phyloP scores from a whole-genome alignment of 2,888 invertebrate genomes.

The Drosophila prostipennis region DNA sequence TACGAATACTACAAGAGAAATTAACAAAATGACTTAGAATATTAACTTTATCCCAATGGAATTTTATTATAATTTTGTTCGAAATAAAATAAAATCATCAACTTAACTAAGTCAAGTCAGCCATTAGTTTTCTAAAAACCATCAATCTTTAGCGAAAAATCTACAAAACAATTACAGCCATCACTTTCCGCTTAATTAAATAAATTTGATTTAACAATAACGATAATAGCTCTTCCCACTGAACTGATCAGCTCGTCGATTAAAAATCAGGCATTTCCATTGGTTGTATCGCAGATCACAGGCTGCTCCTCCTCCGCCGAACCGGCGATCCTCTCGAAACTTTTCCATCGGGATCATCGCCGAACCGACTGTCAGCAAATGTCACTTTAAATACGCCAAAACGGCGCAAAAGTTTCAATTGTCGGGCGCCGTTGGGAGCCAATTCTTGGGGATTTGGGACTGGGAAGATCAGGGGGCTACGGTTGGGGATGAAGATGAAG shows the following conservation, averaged over 20 bases:
- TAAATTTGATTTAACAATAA: constrained; percentile 55
- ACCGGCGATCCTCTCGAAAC: constrained; percentile 11
- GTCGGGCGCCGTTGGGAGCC: constrained; percentile 62
- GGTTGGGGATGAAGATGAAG: background rate
- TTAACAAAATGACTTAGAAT: too few relatives aligned
- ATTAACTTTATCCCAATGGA: too few relatives aligned
- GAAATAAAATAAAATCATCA: background rate
- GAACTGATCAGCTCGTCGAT: constrained; percentile 26
- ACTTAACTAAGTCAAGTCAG: background rate
- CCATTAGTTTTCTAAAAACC: background rate
- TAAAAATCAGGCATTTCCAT: constrained; percentile 14
- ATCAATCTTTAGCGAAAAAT: constrained; percentile 18
- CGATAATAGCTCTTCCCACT: constrained; percentile 36
- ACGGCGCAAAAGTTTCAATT: constrained; percentile 80
- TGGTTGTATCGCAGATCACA: constrained; percentile 26
- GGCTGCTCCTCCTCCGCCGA: constrained; percentile 15
- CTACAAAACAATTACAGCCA: constrained; percentile 67
- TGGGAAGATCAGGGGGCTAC: background rate
- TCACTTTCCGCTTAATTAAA: constrained; percentile 68
- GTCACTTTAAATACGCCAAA: constrained; percentile 81
- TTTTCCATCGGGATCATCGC: constrained; percentile 34
- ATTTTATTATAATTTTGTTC: too few relatives aligned
- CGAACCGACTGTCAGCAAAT: constrained; percentile 70
- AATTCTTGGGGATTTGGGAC: constrained; percentile 28
- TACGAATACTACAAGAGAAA: background rate